Conservation (phyloP, 2,797 vertebrate species). For the Oceanodroma leucorhoa region DNA sequence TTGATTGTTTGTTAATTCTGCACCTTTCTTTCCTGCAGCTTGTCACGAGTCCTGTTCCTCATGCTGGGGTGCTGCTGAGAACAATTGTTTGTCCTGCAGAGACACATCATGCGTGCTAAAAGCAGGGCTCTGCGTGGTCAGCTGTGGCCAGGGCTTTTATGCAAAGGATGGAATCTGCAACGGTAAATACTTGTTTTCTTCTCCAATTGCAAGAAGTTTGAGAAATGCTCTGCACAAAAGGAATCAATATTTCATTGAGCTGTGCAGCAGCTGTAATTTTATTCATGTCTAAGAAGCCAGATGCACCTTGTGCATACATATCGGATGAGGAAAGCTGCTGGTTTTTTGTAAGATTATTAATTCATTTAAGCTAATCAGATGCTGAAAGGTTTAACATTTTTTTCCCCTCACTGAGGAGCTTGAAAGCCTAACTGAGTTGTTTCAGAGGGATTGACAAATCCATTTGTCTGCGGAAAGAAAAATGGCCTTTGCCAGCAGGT, state of each 20-base stretch:
- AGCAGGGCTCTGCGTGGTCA: conserved; percentile 77
- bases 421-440: conserved; percentile 17
- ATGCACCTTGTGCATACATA: background rate
- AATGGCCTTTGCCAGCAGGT: conserved; percentile 36
- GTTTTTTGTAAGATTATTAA: conserved; percentile 36
- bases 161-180: conserved; percentile 76
- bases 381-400: conserved; percentile 6
- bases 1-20: background rate
- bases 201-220: background rate
- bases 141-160: conserved; percentile 83
- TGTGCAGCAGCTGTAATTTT: background rate
- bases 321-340: background rate
- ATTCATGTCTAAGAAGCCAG: background rate
- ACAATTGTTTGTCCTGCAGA: conserved; percentile 83
- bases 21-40: conserved; percentile 68
- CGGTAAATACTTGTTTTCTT: conserved; percentile 72
- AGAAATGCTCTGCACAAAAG: background rate
- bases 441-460: conserved; percentile 54
- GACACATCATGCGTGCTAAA: conserved; percentile 75
- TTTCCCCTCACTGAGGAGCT: background rate
- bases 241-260: conserved; percentile 14
- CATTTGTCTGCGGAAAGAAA: conserved; percentile 27
- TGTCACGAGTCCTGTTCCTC: conserved; percentile 86
- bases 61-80: conserved; percentile 79
- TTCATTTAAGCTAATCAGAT: conserved; percentile 50